phyloP scores from a whole-genome alignment of 2,113 vertebrate genomes.

The Melospiza melodia region DNA sequence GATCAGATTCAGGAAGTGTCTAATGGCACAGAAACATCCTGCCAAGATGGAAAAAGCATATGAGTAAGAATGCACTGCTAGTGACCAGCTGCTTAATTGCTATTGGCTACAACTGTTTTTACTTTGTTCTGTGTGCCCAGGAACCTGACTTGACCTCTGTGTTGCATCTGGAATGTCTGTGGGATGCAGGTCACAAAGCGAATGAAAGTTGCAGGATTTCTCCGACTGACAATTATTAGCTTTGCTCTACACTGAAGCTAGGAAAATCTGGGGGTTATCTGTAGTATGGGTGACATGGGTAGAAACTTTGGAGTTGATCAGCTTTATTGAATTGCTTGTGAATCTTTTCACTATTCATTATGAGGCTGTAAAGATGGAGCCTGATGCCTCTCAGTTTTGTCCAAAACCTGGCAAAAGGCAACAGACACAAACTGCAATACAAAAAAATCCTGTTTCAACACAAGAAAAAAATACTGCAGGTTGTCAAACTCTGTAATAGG shows the following conservation, averaged over 20 bases:
- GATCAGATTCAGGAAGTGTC: not conserved
- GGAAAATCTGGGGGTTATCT: not conserved
- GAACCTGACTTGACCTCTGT: not conserved
- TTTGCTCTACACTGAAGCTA: not conserved
- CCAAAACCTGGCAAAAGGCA: not conserved
- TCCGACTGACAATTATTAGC: not conserved
- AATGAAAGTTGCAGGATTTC: not conserved
- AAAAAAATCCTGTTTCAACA: not conserved
- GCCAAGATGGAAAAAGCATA: not conserved
- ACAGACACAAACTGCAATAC: not conserved
- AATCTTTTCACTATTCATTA: not conserved
- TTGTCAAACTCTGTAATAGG: not conserved
- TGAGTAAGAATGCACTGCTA: not conserved
- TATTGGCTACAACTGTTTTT: not conserved
- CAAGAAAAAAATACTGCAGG: not conserved
- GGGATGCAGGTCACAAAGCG: not conserved
- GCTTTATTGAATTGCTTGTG: not conserved
- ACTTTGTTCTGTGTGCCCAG: not conserved
- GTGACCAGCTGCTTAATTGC: not conserved
- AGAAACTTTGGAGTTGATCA: not conserved
- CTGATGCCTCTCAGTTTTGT: not conserved
- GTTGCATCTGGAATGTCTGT: not conserved
- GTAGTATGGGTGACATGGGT: not conserved
- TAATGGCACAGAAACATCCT: not conserved
- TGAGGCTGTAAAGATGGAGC: not conserved